Evolutionary conservation across 2,113 vertebrate genomes (phyloP).

Genomic region (Cinclus cinclus): DNA sequence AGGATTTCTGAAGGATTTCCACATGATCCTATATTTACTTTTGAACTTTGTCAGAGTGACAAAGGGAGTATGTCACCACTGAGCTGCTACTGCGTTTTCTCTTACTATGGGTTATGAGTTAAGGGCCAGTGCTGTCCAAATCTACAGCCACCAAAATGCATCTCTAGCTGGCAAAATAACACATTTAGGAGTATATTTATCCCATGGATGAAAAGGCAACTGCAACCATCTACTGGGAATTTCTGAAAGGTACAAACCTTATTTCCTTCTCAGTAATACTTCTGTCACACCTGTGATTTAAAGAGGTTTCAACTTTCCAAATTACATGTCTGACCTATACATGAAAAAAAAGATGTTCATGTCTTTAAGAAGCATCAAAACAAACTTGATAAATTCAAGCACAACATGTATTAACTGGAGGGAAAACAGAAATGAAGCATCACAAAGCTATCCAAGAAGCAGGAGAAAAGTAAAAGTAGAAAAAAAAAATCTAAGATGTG

Average conservation of each 20-base stretch:
- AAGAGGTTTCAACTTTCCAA: not conserved
- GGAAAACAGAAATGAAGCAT: not conserved
- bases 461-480: not conserved
- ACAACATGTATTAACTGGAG: not conserved
- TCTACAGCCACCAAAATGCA: not conserved
- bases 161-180: not conserved
- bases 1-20: conserved; percentile 43
- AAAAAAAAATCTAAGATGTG: not conserved
- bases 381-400: not conserved
- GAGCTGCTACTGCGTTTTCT: not conserved
- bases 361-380: not conserved
- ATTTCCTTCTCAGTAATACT: not conserved
- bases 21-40: conserved; percentile 13
- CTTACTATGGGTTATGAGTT: not conserved
- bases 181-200: not conserved
- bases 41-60: not conserved
- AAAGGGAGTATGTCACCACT: not conserved
- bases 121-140: not conserved
- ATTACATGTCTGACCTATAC: not conserved
- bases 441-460: not conserved
- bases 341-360: not conserved
- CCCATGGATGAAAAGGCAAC: not conserved
- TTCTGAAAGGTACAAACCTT: not conserved
- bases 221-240: not conserved
- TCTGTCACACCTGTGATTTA: not conserved